A percentile compares a stretch with the other conserved stretches of the same genome.
phyloP scores from a whole-genome alignment of 2,797 vertebrate species.

The Taenioides sp. region DNA sequence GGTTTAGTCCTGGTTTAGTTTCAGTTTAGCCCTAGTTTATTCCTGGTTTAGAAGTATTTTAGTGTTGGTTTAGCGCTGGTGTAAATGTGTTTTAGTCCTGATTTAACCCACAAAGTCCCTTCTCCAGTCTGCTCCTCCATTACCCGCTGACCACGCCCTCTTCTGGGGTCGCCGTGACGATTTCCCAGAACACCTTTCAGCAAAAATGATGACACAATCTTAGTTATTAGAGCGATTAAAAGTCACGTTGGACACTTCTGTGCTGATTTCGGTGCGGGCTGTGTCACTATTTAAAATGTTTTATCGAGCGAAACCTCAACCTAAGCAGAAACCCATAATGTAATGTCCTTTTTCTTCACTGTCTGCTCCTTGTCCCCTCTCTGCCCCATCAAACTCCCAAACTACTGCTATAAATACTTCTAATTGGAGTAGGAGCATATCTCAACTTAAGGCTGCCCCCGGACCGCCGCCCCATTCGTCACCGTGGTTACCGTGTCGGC shows the following conservation, averaged over 20 bases:
- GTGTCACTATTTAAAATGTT: conserved; percentile 8
- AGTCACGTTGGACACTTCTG: too few species aligned
- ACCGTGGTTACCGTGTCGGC: conserved; percentile 38
- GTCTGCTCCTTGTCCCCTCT: conserved; percentile 3
- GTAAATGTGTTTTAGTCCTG: too few species aligned
- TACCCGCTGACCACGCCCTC: too few species aligned
- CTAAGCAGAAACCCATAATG: conserved; percentile 11
- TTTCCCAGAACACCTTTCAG: not conserved
- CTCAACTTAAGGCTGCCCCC: conserved; percentile 24
- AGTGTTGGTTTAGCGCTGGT: too few species aligned
- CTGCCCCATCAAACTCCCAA: not conserved
- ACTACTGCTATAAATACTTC: conserved; percentile 27
- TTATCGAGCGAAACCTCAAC: not conserved
- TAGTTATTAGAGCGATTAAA: not conserved
- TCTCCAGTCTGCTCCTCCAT: too few species aligned
- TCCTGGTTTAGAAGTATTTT: not conserved
- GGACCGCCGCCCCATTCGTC: conserved; percentile 47
- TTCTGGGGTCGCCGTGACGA: not conserved
- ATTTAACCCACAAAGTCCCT: too few species aligned
- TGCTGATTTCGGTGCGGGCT: not conserved
- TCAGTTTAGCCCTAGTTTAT: not conserved
- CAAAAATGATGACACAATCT: not conserved
- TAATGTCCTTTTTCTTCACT: conserved; percentile 8
- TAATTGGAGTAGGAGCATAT: conserved; percentile 24
- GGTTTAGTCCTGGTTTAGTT: too few species aligned